Percentiles rank a stretch among this genome's conserved stretches.
phyloP scores from a whole-genome alignment of 2,888 invertebrate species.

The Macaria notata region DNA sequence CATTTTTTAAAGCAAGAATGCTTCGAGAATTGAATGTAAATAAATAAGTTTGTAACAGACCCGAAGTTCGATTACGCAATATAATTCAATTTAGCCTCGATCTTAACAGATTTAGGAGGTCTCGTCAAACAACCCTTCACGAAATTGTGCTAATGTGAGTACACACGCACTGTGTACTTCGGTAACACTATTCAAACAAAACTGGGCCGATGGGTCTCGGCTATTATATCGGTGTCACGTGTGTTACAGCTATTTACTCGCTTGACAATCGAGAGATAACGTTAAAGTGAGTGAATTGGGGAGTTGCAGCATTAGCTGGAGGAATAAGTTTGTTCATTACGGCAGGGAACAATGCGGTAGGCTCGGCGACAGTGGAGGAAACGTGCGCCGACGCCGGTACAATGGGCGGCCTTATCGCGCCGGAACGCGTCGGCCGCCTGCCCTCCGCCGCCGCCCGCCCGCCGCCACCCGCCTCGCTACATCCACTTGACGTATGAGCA shows the following conservation, averaged over 20 bases:
- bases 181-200: slow-evolving; percentile 72
- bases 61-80: slow-evolving; percentile 44
- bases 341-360: slow-evolving; percentile 72
- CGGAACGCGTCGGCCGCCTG: slow-evolving; percentile 71
- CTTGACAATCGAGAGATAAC: slow-evolving; percentile 70
- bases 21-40: not conserved
- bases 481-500: slow-evolving; percentile 72
- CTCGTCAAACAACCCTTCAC: slow-evolving; percentile 66
- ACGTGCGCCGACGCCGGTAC: slow-evolving; percentile 80
- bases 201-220: slow-evolving; percentile 66
- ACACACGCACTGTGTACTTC: slow-evolving; percentile 59
- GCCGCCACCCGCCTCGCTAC: slow-evolving; percentile 33
- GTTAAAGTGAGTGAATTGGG: slow-evolving; percentile 68
- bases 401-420: slow-evolving; percentile 78
- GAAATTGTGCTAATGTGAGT: slow-evolving; percentile 64
- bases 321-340: slow-evolving; percentile 82
- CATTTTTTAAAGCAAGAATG: too few relatives aligned
- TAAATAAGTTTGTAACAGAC: slow-evolving; percentile 31
- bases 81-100: slow-evolving; percentile 31
- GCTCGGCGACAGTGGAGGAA: slow-evolving; percentile 78
- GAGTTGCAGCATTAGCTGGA: slow-evolving; percentile 69
- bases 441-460: slow-evolving; percentile 33
- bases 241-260: slow-evolving; percentile 46
- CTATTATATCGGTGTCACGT: slow-evolving; percentile 57
- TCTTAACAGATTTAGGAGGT: slow-evolving; percentile 62